Conservation (phyloP, 2,113 vertebrate species). For the Amblyopsis rosae region DNA sequence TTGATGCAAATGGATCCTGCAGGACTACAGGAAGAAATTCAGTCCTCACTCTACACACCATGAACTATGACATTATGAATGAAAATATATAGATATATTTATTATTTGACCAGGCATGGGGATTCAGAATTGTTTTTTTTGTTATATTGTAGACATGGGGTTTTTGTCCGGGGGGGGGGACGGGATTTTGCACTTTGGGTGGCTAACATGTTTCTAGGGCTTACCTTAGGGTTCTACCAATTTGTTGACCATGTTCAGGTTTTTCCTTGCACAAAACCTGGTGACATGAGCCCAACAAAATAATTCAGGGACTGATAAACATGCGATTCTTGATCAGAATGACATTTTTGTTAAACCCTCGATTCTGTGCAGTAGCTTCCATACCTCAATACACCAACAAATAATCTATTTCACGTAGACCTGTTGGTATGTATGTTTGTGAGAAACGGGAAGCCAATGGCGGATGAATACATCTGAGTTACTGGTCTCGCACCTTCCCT, state of each 20-base stretch:
- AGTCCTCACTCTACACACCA: background rate
- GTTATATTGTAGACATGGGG: conserved; percentile 23
- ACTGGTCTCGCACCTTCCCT: too few relatives aligned
- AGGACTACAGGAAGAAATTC: conserved; percentile 1
- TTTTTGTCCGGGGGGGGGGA: too few relatives aligned
- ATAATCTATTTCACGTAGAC: too few relatives aligned
- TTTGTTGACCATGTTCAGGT: conserved; percentile 31
- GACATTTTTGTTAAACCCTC: too few relatives aligned
- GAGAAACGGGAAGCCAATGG: too few relatives aligned
- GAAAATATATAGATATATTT: background rate
- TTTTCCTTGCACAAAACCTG: conserved; percentile 18
- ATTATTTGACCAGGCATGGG: conserved; percentile 4
- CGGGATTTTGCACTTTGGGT: too few relatives aligned
- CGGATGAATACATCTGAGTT: too few relatives aligned
- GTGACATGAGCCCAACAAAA: conserved; percentile 27
- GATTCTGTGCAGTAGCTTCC: too few relatives aligned
- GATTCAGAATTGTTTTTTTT: conserved; percentile 2
- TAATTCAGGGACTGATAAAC: conserved; percentile 25
- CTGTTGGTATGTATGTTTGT: too few relatives aligned
- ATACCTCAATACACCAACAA: too few relatives aligned
- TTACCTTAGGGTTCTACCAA: conserved; percentile 52
- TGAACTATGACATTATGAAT: background rate
- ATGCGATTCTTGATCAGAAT: background rate
- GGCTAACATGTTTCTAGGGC: background rate
- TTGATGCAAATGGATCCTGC: background rate